Conservation (phyloP, 2,797 vertebrate genomes). For the Pempheris klunzingeri region DNA sequence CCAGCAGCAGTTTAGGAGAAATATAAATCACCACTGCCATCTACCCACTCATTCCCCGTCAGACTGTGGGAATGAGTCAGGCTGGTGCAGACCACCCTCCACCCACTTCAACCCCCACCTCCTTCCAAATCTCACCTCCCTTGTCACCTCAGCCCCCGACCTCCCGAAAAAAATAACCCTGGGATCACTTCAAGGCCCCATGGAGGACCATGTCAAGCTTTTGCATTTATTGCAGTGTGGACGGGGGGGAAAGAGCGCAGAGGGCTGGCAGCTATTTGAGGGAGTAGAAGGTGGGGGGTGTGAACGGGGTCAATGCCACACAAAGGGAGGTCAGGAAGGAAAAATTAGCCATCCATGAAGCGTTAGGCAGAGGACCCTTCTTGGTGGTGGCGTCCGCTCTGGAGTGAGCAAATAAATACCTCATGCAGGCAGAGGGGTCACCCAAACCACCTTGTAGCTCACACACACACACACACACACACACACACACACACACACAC, state of each 20-base stretch:
- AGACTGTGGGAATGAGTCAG: slow-evolving; percentile 84
- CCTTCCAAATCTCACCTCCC: slow-evolving; percentile 69
- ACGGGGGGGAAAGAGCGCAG: slow-evolving; percentile 73
- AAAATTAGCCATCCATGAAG: slow-evolving; percentile 96
- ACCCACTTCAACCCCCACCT: slow-evolving; percentile 27
- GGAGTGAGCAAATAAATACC: slow-evolving; percentile 91
- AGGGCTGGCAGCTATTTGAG: slow-evolving; percentile 74
- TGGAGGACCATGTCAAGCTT: slow-evolving; percentile 87
- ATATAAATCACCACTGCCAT: slow-evolving; percentile 81
- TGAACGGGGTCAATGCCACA: slow-evolving; percentile 88
- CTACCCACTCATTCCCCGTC: slow-evolving; percentile 50
- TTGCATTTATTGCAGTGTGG: slow-evolving; percentile 89
- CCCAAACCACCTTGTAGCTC: slow-evolving; percentile 40
- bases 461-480: slow-evolving; percentile 19
- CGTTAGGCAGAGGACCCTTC: slow-evolving; percentile 86
- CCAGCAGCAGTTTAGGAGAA: slow-evolving; percentile 78
- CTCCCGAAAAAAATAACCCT: slow-evolving; percentile 56
- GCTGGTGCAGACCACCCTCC: slow-evolving; percentile 81
- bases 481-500: slow-evolving; percentile 20
- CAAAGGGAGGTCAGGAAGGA: slow-evolving; percentile 92
- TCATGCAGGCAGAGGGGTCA: slow-evolving; percentile 72
- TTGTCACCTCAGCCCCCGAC: slow-evolving; percentile 83
- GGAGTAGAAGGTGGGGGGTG: slow-evolving; percentile 77
- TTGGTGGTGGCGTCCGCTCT: slow-evolving; percentile 78
- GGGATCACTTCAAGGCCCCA: slow-evolving; percentile 74